phyloP scores from a whole-genome alignment of 2,113 vertebrate genomes.

The Chionis minor region DNA sequence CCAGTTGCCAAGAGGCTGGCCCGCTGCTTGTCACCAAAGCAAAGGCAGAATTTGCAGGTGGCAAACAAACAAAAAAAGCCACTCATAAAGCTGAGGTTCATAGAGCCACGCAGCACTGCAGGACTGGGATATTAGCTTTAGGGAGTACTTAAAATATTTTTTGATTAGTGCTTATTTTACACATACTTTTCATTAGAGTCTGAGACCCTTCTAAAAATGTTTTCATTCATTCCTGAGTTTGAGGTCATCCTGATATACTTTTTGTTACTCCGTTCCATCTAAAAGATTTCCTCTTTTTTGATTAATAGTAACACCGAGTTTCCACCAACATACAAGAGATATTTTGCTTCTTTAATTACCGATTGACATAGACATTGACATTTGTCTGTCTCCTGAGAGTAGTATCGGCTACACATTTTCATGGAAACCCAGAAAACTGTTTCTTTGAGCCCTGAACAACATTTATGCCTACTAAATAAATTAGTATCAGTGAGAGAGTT shows the following conservation, averaged over 20 bases:
- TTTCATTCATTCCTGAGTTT: neutral
- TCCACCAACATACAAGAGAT: neutral
- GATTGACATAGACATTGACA: neutral
- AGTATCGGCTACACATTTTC: neutral
- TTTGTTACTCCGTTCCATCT: neutral
- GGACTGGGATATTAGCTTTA: too few species aligned
- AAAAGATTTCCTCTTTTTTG: neutral
- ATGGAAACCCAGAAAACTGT: neutral
- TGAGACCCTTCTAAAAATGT: neutral
- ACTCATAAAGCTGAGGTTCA: neutral
- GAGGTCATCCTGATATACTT: neutral
- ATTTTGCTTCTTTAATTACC: neutral
- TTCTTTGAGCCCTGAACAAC: neutral
- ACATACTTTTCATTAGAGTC: neutral
- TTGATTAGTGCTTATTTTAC: neutral
- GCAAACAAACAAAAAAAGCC: neutral
- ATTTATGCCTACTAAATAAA: neutral
- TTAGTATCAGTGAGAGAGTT: neutral
- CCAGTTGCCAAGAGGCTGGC: neutral
- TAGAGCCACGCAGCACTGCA: accelerated
- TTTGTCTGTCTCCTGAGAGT: neutral
- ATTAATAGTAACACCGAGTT: neutral
- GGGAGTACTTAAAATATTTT: neutral
- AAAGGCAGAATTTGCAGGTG: neutral
- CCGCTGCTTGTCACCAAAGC: neutral